Conservation (phyloP, 2,888 invertebrate species). For the Ceriagrion tenellum region DNA sequence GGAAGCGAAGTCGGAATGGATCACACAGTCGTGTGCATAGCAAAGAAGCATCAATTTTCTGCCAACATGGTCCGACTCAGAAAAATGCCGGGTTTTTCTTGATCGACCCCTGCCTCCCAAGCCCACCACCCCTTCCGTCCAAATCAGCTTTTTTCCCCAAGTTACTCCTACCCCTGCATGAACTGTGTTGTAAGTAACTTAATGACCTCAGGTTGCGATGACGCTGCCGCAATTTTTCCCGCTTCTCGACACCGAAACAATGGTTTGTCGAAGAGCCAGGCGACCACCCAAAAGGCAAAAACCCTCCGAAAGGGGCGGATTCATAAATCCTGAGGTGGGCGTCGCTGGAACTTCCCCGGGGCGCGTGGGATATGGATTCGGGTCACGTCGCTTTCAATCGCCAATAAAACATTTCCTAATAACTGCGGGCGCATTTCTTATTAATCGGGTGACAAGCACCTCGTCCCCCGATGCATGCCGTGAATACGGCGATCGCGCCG, state of each 20-base stretch:
- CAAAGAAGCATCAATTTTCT: neutral
- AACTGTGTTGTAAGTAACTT: too few relatives aligned
- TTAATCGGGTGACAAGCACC: neutral
- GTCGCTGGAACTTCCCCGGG: neutral
- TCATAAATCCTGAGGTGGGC: neutral
- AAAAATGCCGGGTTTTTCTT: neutral
- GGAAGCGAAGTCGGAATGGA: neutral
- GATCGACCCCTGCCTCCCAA: too few relatives aligned
- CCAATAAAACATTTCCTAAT: neutral
- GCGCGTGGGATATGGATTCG: neutral
- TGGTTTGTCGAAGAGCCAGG: neutral
- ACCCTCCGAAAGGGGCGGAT: neutral
- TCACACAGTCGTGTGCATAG: neutral
- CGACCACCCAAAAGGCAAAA: neutral
- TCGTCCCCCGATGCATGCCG: neutral
- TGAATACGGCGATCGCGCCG: neutral
- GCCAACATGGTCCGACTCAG: neutral
- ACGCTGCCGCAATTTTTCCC: neutral
- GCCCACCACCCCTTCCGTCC: neutral
- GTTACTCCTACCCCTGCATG: too few relatives aligned
- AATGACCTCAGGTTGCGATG: too few relatives aligned
- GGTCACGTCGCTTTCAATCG: conserved; percentile 9
- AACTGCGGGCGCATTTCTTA: neutral
- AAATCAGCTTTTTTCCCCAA: too few relatives aligned
- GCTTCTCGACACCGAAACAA: neutral